phyloP scores from a whole-genome alignment of 2,888 invertebrate species.

The Spilosoma lubricipeda region DNA sequence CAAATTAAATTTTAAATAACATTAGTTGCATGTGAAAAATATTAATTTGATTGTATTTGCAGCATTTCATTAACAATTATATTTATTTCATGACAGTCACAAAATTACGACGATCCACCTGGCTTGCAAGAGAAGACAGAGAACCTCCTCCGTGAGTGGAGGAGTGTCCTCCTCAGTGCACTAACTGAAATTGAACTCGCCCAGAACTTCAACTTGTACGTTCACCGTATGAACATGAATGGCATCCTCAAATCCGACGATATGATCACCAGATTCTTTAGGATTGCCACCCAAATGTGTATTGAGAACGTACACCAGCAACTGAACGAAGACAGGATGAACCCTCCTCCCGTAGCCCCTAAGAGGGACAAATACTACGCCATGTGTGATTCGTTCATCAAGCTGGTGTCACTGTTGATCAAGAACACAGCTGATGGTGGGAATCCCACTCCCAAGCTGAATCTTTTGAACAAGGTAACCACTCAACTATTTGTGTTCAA shows the following conservation, averaged over 20 bases:
- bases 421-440: conserved; percentile 96
- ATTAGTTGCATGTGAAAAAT: too few species aligned
- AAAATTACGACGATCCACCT: conserved; percentile 96
- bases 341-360: conserved; percentile 87
- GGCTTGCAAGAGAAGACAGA: conserved; percentile 98
- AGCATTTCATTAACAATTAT: too few species aligned
- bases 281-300: conserved; percentile 98
- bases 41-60: too few species aligned
- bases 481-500: too few species aligned
- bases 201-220: conserved; percentile 97
- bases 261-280: conserved; percentile 98
- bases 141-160: conserved; percentile 97
- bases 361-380: conserved; percentile 96
- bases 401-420: conserved; percentile 97
- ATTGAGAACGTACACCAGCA: conserved; percentile 97
- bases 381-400: conserved; percentile 97
- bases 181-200: conserved; percentile 93
- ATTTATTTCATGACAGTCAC: conserved; percentile 65
- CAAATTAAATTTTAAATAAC: too few species aligned
- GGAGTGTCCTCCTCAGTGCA: conserved; percentile 94
- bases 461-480: conserved; percentile 96
- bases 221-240: conserved; percentile 97
- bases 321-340: conserved; percentile 89
- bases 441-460: conserved; percentile 98
- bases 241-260: conserved; percentile 98